Percentiles rank a stretch among this genome's conserved stretches.
Conservation (phyloP, 1,140 invertebrate species). For the Neuroterus valhalla region DNA sequence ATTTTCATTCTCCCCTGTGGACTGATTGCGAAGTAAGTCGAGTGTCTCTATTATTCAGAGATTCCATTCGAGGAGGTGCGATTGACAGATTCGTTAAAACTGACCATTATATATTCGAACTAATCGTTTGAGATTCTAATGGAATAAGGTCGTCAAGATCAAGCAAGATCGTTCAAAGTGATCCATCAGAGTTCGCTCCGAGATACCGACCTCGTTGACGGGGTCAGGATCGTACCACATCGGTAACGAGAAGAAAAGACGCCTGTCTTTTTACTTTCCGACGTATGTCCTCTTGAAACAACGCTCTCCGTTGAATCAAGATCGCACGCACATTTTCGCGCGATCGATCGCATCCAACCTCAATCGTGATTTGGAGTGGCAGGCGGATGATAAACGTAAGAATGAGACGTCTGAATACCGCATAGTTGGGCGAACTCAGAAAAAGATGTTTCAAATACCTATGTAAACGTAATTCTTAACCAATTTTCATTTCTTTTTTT, state of each 20-base stretch:
- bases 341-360: too few species aligned
- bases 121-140: constrained; percentile 17
- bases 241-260: background rate
- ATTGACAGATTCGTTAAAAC: constrained; percentile 31
- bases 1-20: background rate
- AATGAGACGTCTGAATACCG: too few species aligned
- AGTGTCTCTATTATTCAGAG: background rate
- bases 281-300: background rate
- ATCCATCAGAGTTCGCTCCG: background rate
- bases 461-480: too few species aligned
- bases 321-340: too few species aligned
- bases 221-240: constrained; percentile 6
- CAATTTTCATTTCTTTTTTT: too few species aligned
- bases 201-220: constrained; percentile 19
- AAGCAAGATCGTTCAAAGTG: constrained; percentile 18
- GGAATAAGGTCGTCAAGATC: constrained; percentile 29
- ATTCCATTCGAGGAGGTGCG: background rate
- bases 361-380: too few species aligned
- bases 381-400: too few species aligned
- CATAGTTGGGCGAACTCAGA: too few species aligned
- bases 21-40: background rate
- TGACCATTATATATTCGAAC: constrained; percentile 15
- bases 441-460: too few species aligned
- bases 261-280: background rate
- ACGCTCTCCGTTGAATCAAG: too few species aligned